Conservation (phyloP, 2,113 vertebrate genomes). For the Camelus dromedarius region DNA sequence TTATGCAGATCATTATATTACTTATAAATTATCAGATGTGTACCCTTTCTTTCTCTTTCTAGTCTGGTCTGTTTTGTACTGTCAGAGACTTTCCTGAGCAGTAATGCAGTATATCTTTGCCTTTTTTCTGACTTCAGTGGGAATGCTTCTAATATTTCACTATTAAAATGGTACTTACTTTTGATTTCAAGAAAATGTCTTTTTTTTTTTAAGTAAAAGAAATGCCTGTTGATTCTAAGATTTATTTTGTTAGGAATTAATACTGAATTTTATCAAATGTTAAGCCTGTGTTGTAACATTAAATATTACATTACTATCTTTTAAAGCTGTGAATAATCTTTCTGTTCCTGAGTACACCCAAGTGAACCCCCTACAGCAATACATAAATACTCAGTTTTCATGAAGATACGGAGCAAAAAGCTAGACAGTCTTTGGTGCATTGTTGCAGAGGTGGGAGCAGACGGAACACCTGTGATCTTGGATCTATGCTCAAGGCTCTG, state of each 20-base stretch:
- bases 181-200: not conserved
- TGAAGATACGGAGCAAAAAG: not conserved
- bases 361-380: not conserved
- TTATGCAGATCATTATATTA: not conserved
- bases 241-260: not conserved
- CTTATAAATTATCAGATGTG: not conserved
- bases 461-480: not conserved
- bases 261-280: not conserved
- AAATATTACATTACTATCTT: not conserved
- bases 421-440: not conserved
- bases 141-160: not conserved
- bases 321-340: not conserved
- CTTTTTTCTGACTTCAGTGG: not conserved
- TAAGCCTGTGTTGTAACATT: not conserved
- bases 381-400: not conserved
- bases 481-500: not conserved
- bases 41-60: not conserved
- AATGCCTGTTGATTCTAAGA: not conserved
- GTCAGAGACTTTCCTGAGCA: not conserved
- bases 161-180: not conserved
- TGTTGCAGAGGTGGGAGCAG: not conserved
- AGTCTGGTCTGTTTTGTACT: not conserved
- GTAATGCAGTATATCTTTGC: not conserved
- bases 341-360: not conserved
- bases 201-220: not conserved